A percentile compares a stretch with the other conserved stretches of the same genome.
Evolutionary conservation across 2,113 vertebrate species (phyloP).

Genomic region (Dascyllus trimaculatus): DNA sequence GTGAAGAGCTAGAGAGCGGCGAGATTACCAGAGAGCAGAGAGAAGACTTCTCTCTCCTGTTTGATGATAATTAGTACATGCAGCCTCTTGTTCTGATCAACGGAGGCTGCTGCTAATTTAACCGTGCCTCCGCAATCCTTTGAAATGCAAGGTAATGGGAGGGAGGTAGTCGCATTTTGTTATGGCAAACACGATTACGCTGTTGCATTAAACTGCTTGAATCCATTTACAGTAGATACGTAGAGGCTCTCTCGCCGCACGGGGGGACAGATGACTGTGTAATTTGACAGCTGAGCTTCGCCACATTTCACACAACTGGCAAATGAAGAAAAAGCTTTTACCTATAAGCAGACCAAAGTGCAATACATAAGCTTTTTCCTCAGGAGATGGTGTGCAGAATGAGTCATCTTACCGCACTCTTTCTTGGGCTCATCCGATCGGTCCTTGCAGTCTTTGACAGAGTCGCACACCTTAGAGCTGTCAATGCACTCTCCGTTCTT

Average conservation of each 20-base stretch:
- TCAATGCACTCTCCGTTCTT: conserved; percentile 97
- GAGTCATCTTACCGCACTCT: conserved; percentile 92
- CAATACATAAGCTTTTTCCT: background rate
- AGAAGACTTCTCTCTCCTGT: conserved; percentile 7
- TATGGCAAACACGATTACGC: conserved; percentile 46
- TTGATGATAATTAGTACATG: conserved; percentile 59
- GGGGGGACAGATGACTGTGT: background rate
- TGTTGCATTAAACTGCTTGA: conserved; percentile 34
- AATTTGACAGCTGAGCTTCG: conserved; percentile 5
- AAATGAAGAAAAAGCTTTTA: background rate
- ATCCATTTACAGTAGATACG: conserved; percentile 37
- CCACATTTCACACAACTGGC: conserved; percentile 1
- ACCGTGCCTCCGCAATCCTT: conserved; percentile 36
- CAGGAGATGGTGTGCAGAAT: background rate
- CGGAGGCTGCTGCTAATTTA: conserved; percentile 43
- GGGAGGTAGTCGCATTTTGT: conserved; percentile 47
- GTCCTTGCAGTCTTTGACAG: conserved; percentile 95
- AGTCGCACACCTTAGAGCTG: conserved; percentile 94
- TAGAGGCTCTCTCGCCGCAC: background rate
- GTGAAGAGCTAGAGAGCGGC: background rate
- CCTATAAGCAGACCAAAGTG: background rate
- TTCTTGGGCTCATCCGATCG: conserved; percentile 97
- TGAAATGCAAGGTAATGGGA: conserved; percentile 56
- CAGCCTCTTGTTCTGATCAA: conserved; percentile 55
- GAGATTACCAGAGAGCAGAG: conserved; percentile 19